Evolutionary conservation across 2,113 vertebrate species (phyloP).

Genomic region (Syngnathus scovelli): DNA sequence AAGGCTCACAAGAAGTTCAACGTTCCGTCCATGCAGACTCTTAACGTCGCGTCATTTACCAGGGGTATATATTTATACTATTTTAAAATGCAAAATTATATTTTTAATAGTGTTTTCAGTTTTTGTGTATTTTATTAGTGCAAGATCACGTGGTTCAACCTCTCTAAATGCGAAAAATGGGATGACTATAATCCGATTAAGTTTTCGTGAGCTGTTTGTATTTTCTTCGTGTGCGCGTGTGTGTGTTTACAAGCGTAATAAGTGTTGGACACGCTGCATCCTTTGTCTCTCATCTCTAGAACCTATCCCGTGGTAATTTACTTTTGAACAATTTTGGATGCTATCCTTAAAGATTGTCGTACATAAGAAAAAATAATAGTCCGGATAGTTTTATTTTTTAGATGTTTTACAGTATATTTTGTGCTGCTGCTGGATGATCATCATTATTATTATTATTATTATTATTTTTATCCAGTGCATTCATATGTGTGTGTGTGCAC

Average conservation of each 20-base stretch:
- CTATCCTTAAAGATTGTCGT: not conserved
- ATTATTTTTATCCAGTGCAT: no score
- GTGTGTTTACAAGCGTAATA: not conserved
- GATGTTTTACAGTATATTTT: not conserved
- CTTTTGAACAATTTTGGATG: not conserved
- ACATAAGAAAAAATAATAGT: not conserved
- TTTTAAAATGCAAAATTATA: not conserved
- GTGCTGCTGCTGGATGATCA: no score
- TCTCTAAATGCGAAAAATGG: not conserved
- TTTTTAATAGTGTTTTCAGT: not conserved
- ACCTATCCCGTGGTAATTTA: not conserved
- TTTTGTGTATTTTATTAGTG: not conserved
- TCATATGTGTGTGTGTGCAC: no score
- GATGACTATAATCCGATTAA: not conserved
- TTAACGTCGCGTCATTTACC: not conserved
- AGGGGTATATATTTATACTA: not conserved
- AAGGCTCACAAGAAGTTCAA: not conserved
- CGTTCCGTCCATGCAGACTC: not conserved
- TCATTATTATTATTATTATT: no score
- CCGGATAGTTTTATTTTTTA: not conserved
- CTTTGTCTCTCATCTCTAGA: not conserved
- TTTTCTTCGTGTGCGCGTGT: slow-evolving; percentile 4
- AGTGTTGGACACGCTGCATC: not conserved
- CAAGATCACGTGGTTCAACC: not conserved
- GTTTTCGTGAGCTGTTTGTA: not conserved